Percentiles rank a stretch among this genome's conserved stretches.
These are phyloP conservation scores for Odontomyia ornata DNA, from an alignment of 2,888 invertebrate species.

Conservation along the genomic window DNA sequence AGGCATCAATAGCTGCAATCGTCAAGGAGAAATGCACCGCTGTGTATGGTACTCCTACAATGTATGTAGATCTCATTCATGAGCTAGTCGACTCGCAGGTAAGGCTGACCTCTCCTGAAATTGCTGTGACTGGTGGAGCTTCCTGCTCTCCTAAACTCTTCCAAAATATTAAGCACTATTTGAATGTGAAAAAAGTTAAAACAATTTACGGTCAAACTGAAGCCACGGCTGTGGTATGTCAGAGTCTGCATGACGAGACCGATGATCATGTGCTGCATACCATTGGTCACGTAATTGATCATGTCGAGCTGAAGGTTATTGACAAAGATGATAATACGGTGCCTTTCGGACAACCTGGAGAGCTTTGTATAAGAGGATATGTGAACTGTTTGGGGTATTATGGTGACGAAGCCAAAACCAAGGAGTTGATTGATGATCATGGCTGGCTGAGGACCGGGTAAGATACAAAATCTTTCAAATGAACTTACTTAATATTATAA, in stretches of 20 bases:
- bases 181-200: constrained; percentile 66
- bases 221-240: constrained; percentile 67
- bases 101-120: constrained; percentile 64
- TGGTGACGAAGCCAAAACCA: constrained; percentile 75
- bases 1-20: constrained; percentile 71
- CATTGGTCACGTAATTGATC: constrained; percentile 68
- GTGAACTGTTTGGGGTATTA: constrained; percentile 78
- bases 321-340: constrained; percentile 71
- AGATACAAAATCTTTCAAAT: constrained; percentile 41
- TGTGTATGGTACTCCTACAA: constrained; percentile 84
- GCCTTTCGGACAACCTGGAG: constrained; percentile 74
- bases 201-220: constrained; percentile 71
- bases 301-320: constrained; percentile 70
- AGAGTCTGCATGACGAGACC: constrained; percentile 66
- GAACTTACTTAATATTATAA: too few relatives aligned
- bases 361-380: constrained; percentile 78
- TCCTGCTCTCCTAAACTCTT: constrained; percentile 73
- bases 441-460: constrained; percentile 82
- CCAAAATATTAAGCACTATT: constrained; percentile 64
- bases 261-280: constrained; percentile 64
- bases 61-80: constrained; percentile 80
- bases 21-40: constrained; percentile 75
- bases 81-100: constrained; percentile 59
- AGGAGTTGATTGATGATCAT: constrained; percentile 70
- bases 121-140: constrained; percentile 78